Percentiles rank a stretch among this genome's conserved stretches.
phyloP scores from a whole-genome alignment of 1,140 invertebrate genomes.

The Diploscapter pachys region DNA sequence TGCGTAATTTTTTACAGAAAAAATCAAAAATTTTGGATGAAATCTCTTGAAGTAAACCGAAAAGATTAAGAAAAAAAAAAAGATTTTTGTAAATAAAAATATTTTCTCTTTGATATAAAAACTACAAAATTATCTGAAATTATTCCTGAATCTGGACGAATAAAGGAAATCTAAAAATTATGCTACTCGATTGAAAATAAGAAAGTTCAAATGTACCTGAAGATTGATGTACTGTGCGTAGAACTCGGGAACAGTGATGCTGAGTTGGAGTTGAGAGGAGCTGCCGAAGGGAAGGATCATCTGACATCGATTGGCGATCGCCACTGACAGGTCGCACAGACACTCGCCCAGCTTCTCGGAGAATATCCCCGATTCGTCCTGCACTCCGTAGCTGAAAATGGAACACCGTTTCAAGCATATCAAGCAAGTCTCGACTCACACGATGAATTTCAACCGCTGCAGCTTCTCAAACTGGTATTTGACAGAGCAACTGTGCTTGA shows the following conservation, averaged over 20 bases:
- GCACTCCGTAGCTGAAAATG: slow-evolving; percentile 15
- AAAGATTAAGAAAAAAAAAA: no score
- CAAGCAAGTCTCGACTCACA: slow-evolving; percentile 10
- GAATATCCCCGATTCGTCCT: slow-evolving; percentile 10
- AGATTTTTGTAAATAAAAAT: no score
- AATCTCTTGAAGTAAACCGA: no score
- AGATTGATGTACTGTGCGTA: slow-evolving; percentile 3
- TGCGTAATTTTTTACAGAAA: no score
- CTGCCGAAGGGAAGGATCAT: not conserved
- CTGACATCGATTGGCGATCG: not conserved
- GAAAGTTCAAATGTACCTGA: not conserved
- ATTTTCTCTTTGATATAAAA: no score
- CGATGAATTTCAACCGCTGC: not conserved
- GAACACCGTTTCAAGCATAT: not conserved
- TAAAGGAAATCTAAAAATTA: not conserved
- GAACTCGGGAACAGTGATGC: slow-evolving; percentile 6
- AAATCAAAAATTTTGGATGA: no score
- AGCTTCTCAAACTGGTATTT: slow-evolving; percentile 10
- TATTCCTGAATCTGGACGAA: no score
- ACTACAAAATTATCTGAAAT: no score
- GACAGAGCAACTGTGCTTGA: slow-evolving; percentile 7
- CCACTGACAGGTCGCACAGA: not conserved
- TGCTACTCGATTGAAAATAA: not conserved
- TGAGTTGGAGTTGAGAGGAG: slow-evolving; percentile 1
- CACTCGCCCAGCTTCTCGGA: not conserved